These are phyloP conservation scores for Neomorphus geoffroyi DNA, from an alignment of 2,797 vertebrate genomes.

Conservation along the genomic window DNA sequence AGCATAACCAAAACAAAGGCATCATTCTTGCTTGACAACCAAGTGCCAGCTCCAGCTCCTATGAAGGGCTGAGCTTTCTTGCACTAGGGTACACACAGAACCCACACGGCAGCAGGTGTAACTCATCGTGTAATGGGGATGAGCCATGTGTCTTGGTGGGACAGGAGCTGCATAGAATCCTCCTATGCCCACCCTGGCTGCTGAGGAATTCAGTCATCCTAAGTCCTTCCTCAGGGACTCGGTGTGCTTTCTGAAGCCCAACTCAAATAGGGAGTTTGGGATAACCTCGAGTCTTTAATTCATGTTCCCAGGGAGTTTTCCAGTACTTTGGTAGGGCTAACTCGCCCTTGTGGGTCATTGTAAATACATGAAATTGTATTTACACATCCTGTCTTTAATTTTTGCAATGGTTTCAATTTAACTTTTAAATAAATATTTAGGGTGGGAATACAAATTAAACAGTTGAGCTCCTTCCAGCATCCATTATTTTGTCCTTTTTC, in stretches of 20 bases:
- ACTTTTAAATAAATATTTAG: conserved; percentile 72
- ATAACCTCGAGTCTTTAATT: conserved; percentile 25
- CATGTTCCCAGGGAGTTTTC: conserved; percentile 17
- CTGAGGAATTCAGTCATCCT: not conserved
- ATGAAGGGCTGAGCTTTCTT: not conserved
- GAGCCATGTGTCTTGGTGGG: not conserved
- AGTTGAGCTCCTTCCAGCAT: conserved; percentile 38
- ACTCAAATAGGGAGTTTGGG: not conserved
- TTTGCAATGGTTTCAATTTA: conserved; percentile 67
- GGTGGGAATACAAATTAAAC: conserved; percentile 65
- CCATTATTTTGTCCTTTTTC: conserved; percentile 49
- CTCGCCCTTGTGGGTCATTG: conserved; percentile 7
- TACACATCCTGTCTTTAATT: conserved; percentile 59
- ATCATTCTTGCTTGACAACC: not conserved
- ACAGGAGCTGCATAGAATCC: not conserved
- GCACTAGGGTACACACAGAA: not conserved
- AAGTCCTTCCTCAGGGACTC: not conserved
- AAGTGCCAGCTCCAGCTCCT: not conserved
- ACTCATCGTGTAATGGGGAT: fast-evolving
- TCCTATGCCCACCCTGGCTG: not conserved
- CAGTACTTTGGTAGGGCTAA: not conserved
- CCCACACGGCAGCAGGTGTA: not conserved
- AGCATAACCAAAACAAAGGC: not conserved
- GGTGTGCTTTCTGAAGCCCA: not conserved
- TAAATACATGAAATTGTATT: conserved; percentile 63